These are phyloP conservation scores for Perizoma flavofasciatum DNA, from an alignment of 2,888 invertebrate genomes.

Conservation along the genomic window DNA sequence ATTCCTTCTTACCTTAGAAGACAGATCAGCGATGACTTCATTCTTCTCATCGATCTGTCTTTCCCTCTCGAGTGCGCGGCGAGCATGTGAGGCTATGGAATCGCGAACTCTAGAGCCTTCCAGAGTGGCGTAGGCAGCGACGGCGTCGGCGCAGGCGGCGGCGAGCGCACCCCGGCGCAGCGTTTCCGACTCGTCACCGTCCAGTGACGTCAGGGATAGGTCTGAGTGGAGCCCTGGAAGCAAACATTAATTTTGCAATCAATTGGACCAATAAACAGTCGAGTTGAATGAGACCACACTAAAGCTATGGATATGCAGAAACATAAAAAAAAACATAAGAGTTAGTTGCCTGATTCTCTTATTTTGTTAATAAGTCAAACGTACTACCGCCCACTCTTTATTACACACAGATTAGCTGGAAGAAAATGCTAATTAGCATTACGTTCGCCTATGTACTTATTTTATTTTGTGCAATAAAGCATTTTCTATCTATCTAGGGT, in stretches of 20 bases:
- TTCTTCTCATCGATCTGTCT: slow-evolving; percentile 92
- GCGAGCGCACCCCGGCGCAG: slow-evolving; percentile 85
- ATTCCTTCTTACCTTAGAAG: slow-evolving; percentile 86
- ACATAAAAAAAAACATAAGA: no score
- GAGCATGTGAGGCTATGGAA: slow-evolving; percentile 89
- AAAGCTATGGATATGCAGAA: no score
- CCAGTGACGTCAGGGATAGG: slow-evolving; percentile 86
- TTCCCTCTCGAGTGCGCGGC: slow-evolving; percentile 90
- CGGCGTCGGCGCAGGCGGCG: slow-evolving; percentile 90
- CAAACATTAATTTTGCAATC: neutral
- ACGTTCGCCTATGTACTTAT: no score
- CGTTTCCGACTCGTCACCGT: slow-evolving; percentile 79
- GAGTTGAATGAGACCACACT: no score
- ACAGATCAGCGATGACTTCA: slow-evolving; percentile 90
- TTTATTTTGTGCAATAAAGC: no score
- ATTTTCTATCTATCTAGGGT: no score
- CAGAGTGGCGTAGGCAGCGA: slow-evolving; percentile 88
- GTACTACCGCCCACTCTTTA: no score
- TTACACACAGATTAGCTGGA: no score
- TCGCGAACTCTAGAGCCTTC: slow-evolving; percentile 90
- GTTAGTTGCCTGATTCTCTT: no score
- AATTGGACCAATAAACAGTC: no score
- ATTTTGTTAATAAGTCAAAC: no score
- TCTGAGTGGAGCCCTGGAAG: slow-evolving; percentile 87
- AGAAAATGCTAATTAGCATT: no score